These are phyloP conservation scores for Scytalopus superciliaris DNA, from an alignment of 2,113 vertebrate genomes.

Conservation along the genomic window DNA sequence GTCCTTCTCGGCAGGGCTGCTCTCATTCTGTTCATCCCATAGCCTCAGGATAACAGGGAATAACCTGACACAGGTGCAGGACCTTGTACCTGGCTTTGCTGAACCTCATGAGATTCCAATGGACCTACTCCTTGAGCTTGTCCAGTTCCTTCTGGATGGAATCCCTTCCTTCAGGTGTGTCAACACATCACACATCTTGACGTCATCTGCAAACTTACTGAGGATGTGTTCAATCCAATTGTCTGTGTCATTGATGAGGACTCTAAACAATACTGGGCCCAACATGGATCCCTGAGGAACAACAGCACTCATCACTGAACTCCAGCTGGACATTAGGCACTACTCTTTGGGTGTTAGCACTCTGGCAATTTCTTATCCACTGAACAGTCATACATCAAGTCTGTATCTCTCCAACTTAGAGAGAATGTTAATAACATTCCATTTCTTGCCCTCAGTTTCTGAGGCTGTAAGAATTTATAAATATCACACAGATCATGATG, in stretches of 20 bases:
- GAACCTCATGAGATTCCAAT: background rate
- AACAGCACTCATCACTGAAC: background rate
- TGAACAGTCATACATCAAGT: background rate
- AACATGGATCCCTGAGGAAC: background rate
- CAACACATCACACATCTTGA: background rate
- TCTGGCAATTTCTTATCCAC: background rate
- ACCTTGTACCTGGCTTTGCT: background rate
- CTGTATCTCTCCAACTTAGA: background rate
- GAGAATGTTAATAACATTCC: background rate
- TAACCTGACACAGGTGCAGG: background rate
- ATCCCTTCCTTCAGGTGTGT: fast-evolving
- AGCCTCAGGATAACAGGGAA: too few relatives aligned
- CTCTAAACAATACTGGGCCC: background rate
- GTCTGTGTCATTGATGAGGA: background rate
- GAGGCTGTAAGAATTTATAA: background rate
- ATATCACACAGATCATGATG: background rate
- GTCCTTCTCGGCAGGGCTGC: background rate
- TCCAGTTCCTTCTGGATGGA: background rate
- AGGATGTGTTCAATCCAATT: background rate
- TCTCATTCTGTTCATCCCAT: background rate
- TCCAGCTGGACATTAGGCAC: background rate
- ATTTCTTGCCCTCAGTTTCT: background rate
- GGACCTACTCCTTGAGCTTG: background rate
- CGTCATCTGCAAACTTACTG: background rate
- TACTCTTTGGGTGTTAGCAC: background rate